Base-by-base conservation (phyloP, 1,140 invertebrate genomes). In the Daktulosphaira vitifoliae region DNA sequence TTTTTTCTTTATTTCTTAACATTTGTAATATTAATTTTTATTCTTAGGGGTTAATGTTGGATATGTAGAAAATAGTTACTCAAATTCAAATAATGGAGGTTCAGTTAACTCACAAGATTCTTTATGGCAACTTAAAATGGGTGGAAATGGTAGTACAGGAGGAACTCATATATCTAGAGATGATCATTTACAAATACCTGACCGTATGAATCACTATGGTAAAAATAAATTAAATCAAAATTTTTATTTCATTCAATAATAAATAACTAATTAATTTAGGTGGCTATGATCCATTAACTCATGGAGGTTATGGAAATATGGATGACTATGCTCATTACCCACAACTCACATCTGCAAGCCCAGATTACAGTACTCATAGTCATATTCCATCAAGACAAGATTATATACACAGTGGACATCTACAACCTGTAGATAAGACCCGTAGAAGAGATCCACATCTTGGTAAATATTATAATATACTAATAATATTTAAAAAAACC, bases 71-170 rank as follows among this genome's bases (percentile, higher is more conserved):
- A 90, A 91, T 76, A 91, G 88, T 74, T 92, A 92, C 76, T 89
- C 88, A 44, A 92, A 92, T 74, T 91, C 89, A 54, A 90, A 92
- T 76, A 91, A 93, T 76, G 90, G 89, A 22, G 90, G 91, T 53
- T 92, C 89, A 64, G 90, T 94, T 38, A 92, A 94, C 77, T 92
- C 90, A 1, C 91, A 94, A 74, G 91, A 94, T 74, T 93, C 90
- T n/a, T 78, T 94, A 68, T 94, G 90, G 90, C 90, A 93, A 77
- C 87, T 92, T 81, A 92, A 92, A 77, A 87, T 87, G 79, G 85
- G 56, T 2, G 56, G 56, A 1, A 62, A 62, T 29, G 56, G 56
- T n/a, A 62, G 56, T 22, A 62, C 56, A 8, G 56, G 56, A 13
- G 56, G 56, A 13, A 48, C 56, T 3, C 56, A 46, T 5, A 62